Conservation (phyloP, 2,797 vertebrate species). For the Poecilia picta region DNA sequence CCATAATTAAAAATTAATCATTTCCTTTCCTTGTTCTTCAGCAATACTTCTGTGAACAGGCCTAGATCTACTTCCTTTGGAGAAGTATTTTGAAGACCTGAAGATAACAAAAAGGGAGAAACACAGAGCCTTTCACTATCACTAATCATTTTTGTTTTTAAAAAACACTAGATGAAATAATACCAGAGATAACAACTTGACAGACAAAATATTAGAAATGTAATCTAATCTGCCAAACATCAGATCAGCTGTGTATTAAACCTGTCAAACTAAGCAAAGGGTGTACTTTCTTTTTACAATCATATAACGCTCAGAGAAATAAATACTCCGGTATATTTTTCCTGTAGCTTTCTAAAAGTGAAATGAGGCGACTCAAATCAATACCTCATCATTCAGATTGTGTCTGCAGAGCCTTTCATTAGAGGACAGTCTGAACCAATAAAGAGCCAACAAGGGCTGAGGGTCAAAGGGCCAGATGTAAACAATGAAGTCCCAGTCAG, state of each 20-base stretch:
- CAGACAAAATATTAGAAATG: neutral
- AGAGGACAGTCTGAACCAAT: constrained; percentile 27
- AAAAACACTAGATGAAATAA: neutral
- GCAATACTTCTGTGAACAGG: constrained; percentile 18
- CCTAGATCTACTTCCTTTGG: constrained; percentile 6
- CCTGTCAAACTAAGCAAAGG: neutral
- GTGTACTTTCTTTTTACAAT: neutral
- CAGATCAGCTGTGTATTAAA: neutral
- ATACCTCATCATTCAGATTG: constrained; percentile 66
- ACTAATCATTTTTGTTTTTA: neutral
- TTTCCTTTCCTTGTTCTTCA: constrained; percentile 49
- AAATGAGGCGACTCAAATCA: constrained; percentile 47
- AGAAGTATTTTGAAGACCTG: constrained; percentile 12
- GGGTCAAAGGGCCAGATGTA: constrained; percentile 40
- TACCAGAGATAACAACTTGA: neutral
- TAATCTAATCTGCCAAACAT: neutral
- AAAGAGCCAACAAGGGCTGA: constrained; percentile 44
- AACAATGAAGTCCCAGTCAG: constrained; percentile 47
- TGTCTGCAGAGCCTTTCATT: constrained; percentile 44
- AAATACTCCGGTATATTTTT: constrained; percentile 1
- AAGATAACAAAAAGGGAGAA: constrained; percentile 14
- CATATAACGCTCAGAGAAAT: neutral
- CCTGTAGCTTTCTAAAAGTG: constrained; percentile 18
- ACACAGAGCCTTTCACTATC: constrained; percentile 24
- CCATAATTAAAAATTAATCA: constrained; percentile 67